Conservation (phyloP, 2,888 invertebrate species). For the Microctonus hyperodae region DNA sequence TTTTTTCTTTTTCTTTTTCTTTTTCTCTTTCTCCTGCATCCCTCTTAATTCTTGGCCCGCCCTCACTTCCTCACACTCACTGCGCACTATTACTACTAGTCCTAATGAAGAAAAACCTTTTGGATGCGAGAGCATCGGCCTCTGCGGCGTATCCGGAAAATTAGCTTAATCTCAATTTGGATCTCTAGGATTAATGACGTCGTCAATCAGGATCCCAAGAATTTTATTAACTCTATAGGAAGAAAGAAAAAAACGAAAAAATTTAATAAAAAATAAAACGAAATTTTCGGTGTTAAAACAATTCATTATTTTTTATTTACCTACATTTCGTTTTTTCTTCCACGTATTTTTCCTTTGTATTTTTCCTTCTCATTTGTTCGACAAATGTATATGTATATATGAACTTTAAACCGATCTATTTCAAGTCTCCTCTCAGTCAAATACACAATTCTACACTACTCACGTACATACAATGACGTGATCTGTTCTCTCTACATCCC, state of each 20-base stretch:
- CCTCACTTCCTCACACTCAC: conserved; percentile 9
- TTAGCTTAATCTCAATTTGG: conserved; percentile 33
- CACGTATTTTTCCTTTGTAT: not conserved
- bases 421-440: not conserved
- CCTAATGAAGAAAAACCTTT: conserved; percentile 32
- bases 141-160: conserved; percentile 24
- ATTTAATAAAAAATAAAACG: not conserved
- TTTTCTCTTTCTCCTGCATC: conserved; percentile 1
- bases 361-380: not conserved
- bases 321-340: not conserved
- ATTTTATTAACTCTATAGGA: conserved; percentile 7
- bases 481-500: not conserved
- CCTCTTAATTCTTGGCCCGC: conserved; percentile 23
- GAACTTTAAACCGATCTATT: not conserved
- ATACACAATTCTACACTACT: not conserved
- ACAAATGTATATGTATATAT: not conserved
- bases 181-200: conserved; percentile 31
- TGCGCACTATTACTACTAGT: conserved; percentile 24
- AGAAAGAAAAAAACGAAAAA: not conserved
- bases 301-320: not conserved
- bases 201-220: conserved; percentile 27
- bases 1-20: conserved; percentile 12
- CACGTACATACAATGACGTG: not conserved
- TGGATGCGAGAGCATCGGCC: conserved; percentile 24
- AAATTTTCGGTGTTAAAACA: not conserved